These are phyloP conservation scores for Salmo trutta DNA, from an alignment of 2,797 vertebrate genomes.

Conservation along the genomic window DNA sequence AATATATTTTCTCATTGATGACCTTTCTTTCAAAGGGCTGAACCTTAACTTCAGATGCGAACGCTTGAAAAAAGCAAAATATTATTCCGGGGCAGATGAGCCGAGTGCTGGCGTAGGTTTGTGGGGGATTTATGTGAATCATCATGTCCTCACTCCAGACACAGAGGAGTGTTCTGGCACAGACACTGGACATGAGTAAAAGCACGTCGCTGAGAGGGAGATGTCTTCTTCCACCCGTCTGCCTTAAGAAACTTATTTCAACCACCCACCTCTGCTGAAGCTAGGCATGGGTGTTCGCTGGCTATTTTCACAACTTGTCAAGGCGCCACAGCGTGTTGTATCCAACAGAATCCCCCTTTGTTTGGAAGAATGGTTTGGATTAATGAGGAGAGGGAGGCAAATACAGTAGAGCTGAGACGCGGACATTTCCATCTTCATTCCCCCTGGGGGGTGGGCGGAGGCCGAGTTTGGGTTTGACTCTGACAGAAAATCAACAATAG, in stretches of 20 bases:
- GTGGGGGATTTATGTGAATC: not conserved
- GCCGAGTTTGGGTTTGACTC: not conserved
- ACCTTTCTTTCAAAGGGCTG: not conserved
- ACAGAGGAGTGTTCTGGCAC: constrained; percentile 2
- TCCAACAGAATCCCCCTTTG: not conserved
- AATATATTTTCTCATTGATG: not conserved
- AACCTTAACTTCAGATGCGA: not conserved
- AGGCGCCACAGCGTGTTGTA: not conserved
- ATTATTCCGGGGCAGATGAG: not conserved
- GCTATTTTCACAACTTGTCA: not conserved
- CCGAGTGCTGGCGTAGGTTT: not conserved
- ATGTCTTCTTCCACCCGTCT: not conserved
- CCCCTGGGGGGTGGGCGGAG: not conserved
- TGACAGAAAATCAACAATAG: not conserved
- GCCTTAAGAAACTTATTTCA: not conserved
- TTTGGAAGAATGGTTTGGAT: not conserved
- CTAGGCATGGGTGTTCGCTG: not conserved
- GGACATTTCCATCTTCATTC: not conserved
- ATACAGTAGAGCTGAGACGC: not conserved
- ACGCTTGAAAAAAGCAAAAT: not conserved
- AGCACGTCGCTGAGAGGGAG: not conserved
- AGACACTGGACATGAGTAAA: not conserved
- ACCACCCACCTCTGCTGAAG: not conserved
- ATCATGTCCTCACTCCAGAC: not conserved
- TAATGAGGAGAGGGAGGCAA: not conserved